These are phyloP conservation scores for Cirrhinus molitorella DNA, from an alignment of 2,797 vertebrate genomes.

Conservation along the genomic window DNA sequence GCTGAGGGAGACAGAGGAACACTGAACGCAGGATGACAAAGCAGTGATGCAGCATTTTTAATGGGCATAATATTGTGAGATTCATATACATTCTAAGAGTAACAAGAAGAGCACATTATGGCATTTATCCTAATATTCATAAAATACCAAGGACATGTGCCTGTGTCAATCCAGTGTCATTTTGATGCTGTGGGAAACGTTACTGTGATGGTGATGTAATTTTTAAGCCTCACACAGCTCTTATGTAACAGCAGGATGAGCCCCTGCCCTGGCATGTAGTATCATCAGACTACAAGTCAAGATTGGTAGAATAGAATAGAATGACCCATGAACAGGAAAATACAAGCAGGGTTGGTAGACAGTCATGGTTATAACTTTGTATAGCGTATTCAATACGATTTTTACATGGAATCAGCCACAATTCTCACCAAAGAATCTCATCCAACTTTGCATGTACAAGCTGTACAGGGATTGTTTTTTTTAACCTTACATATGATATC, in stretches of 20 bases:
- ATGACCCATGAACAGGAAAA: neutral
- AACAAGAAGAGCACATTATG: neutral
- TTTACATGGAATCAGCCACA: neutral
- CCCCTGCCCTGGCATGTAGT: slow-evolving; percentile 57
- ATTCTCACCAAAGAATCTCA: no score
- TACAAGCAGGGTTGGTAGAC: neutral
- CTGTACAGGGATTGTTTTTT: no score
- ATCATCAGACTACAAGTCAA: neutral
- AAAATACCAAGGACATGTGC: neutral
- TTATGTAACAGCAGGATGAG: slow-evolving; percentile 76
- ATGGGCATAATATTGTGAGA: neutral
- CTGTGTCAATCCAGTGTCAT: neutral
- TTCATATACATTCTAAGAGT: neutral
- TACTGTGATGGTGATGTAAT: slow-evolving; percentile 71
- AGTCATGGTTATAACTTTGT: neutral
- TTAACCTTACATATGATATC: neutral
- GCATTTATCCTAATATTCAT: neutral
- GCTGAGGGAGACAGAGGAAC: neutral
- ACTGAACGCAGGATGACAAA: neutral
- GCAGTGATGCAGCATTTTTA: neutral
- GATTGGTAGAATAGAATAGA: neutral
- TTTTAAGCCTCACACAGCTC: slow-evolving; percentile 72
- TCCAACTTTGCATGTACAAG: neutral
- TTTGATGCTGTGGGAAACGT: slow-evolving; percentile 14
- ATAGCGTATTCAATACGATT: neutral